phyloP scores from a whole-genome alignment of 2,888 invertebrate species.

The Ormyrus thymus region DNA sequence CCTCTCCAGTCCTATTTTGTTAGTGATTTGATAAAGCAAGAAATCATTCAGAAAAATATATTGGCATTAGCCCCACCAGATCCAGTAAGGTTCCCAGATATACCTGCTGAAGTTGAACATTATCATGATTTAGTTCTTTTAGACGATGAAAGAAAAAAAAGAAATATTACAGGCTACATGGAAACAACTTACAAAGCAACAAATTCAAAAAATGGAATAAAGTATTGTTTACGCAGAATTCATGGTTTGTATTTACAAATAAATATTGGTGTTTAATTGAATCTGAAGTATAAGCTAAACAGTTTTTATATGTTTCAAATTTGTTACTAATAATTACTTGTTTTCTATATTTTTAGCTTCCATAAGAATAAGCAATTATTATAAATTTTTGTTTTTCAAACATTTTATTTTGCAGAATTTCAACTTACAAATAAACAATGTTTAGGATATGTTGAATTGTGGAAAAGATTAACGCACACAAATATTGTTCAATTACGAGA shows the following conservation, averaged over 20 bases:
- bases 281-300: neutral
- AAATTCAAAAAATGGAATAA: conserved; percentile 89
- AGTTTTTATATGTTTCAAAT: neutral
- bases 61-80: conserved; percentile 86
- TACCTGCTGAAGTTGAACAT: conserved; percentile 92
- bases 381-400: neutral
- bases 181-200: conserved; percentile 94
- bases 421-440: conserved; percentile 89
- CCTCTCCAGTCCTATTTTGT: conserved; percentile 84
- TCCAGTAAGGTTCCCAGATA: conserved; percentile 80
- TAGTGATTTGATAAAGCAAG: conserved; percentile 85
- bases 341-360: conserved; percentile 3
- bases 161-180: conserved; percentile 79
- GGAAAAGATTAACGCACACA: conserved; percentile 96
- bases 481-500: conserved; percentile 95
- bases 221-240: conserved; percentile 90
- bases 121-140: conserved; percentile 92
- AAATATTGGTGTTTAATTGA: neutral
- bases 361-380: conserved; percentile 7
- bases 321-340: neutral
- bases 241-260: conserved; percentile 79
- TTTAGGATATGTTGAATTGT: conserved; percentile 90
- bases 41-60: conserved; percentile 85
- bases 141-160: conserved; percentile 78
- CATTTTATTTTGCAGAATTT: conserved; percentile 79